Evolutionary conservation across 2,113 vertebrate species (phyloP).

Genomic region (Podiceps cristatus): DNA sequence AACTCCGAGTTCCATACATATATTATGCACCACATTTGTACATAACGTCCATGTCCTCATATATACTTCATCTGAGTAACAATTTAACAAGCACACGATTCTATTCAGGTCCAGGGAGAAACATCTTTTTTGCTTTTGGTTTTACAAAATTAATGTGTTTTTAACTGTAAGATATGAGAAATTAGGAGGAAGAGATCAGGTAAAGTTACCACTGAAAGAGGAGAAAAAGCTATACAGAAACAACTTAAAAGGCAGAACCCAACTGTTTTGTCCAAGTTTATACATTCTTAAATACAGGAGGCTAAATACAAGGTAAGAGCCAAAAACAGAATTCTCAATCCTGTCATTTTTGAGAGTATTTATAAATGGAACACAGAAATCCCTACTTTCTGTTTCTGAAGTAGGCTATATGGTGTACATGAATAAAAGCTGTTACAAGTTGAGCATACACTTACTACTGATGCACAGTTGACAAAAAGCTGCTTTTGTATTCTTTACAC

Average conservation of each 20-base stretch:
- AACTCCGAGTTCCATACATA: not conserved
- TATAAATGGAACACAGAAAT: too few species aligned
- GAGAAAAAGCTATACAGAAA: not conserved
- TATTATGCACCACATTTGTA: not conserved
- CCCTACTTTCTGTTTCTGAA: too few species aligned
- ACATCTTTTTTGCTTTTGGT: not conserved
- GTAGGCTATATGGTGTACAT: too few species aligned
- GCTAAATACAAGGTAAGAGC: not conserved
- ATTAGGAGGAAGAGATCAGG: not conserved
- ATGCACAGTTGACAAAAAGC: not conserved
- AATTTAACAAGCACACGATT: not conserved
- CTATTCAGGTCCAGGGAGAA: not conserved
- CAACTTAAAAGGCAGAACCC: not conserved
- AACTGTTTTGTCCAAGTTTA: not conserved
- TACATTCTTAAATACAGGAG: not conserved
- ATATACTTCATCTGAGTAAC: not conserved
- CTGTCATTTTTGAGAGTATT: not conserved
- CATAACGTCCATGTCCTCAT: rapidly evolving
- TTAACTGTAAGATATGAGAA: not conserved
- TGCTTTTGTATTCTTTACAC: not conserved
- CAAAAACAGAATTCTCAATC: not conserved
- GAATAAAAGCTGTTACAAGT: too few species aligned
- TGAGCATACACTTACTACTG: not conserved
- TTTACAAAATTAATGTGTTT: not conserved
- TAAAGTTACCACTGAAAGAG: not conserved